Evolutionary conservation across 1,140 invertebrate species (phyloP).

Genomic region (Arion vulgaris): DNA sequence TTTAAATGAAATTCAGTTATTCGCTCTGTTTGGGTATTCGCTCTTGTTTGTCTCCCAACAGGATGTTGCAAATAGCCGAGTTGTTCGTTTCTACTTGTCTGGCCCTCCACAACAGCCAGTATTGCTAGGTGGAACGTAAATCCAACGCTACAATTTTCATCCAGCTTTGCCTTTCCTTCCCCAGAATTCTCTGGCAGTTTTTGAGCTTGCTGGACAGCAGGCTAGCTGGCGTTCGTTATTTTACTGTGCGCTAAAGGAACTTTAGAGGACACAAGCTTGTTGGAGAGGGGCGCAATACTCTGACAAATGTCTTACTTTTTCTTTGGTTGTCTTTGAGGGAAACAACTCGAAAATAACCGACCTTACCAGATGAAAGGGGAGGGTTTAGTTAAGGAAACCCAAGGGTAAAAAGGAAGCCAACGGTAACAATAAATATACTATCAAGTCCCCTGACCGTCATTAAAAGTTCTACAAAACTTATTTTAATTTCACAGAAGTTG

Average conservation of each 20-base stretch:
- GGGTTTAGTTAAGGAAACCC: too few species aligned
- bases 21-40: background rate
- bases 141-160: conserved; percentile 19
- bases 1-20: background rate
- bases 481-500: too few species aligned
- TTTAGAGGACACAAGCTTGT: background rate
- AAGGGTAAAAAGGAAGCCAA: too few species aligned
- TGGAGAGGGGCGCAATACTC: conserved; percentile 23
- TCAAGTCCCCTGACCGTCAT: too few species aligned
- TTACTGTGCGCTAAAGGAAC: background rate
- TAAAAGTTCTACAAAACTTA: too few species aligned
- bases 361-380: too few species aligned
- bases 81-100: background rate
- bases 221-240: conserved; percentile 24
- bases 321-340: too few species aligned
- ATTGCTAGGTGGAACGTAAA: conserved; percentile 38
- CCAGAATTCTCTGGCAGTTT: conserved; percentile 1
- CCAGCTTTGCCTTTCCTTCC: too few species aligned
- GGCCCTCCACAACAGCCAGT: conserved; percentile 35
- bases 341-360: too few species aligned
- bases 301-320: background rate
- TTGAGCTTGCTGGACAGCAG: conserved; percentile 20
- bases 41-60: background rate
- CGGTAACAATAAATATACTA: too few species aligned
- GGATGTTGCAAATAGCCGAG: conserved; percentile 18